Conservation (phyloP, 1,140 invertebrate genomes). For the Cherax quadricarinatus region DNA sequence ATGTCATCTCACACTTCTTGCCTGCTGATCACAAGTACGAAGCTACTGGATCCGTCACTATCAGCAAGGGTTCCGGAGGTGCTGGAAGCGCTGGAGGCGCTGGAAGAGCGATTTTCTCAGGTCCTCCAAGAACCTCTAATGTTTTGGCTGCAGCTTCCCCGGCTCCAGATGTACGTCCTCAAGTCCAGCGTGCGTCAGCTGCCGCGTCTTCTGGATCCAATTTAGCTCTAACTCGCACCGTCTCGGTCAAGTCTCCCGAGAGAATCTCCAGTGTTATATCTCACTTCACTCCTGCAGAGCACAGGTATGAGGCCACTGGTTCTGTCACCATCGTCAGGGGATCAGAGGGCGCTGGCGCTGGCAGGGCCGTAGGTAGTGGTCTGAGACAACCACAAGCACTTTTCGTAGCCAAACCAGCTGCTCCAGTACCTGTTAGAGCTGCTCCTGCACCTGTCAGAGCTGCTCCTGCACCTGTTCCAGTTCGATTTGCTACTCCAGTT, state of each 20-base stretch:
- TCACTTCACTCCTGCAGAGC: slow-evolving; percentile 68
- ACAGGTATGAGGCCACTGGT: slow-evolving; percentile 68
- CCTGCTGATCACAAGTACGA: slow-evolving; percentile 60
- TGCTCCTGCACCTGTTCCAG: slow-evolving; percentile 36
- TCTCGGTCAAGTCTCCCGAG: slow-evolving; percentile 62
- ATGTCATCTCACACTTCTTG: slow-evolving; percentile 51
- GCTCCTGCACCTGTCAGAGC: slow-evolving; percentile 7
- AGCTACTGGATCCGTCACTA: slow-evolving; percentile 49
- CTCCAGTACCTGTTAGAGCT: slow-evolving; percentile 2
- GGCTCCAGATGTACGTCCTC: neutral
- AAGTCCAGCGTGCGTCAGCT: neutral
- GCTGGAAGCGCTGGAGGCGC: neutral
- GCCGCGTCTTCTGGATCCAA: slow-evolving; percentile 12
- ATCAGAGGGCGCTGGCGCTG: slow-evolving; percentile 13
- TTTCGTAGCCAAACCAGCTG: neutral
- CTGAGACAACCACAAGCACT: neutral
- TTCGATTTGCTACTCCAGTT: neutral
- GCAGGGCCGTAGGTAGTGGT: too few relatives aligned
- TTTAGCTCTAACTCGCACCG: slow-evolving; percentile 44
- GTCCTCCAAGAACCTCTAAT: neutral
- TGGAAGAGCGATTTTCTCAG: neutral
- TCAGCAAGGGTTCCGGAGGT: neutral
- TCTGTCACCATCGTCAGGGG: slow-evolving; percentile 52
- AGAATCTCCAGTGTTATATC: slow-evolving; percentile 52
- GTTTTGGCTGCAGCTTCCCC: too few relatives aligned